Evolutionary conservation across 2,888 invertebrate species (phyloP).

Genomic region (Tinea trinotella): DNA sequence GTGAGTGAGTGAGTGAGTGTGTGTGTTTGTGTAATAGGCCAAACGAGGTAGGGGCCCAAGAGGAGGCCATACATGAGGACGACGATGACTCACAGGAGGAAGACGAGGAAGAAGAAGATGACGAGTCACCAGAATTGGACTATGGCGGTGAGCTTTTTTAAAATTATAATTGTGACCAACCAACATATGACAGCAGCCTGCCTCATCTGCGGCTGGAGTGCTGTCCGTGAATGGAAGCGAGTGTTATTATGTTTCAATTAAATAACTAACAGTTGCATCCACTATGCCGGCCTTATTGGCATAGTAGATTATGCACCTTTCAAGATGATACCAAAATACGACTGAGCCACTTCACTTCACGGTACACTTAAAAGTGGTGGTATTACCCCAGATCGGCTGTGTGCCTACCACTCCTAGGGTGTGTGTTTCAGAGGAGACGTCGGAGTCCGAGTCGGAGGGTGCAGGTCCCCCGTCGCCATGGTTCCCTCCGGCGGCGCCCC

Average conservation of each 20-base stretch:
- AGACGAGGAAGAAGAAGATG: conserved; percentile 75
- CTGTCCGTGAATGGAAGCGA: too few relatives aligned
- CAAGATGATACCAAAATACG: conserved; percentile 4
- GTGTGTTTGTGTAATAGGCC: conserved; percentile 81
- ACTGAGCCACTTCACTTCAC: too few relatives aligned
- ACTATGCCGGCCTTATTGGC: too few relatives aligned
- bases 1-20: conserved; percentile 85
- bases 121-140: not conserved
- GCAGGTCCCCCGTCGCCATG: not conserved
- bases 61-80: conserved; percentile 77
- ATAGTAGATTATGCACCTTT: conserved; percentile 29
- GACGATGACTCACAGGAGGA: conserved; percentile 84
- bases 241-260: too few relatives aligned
- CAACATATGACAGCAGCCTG: conserved; percentile 78
- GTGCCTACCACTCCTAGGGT: conserved; percentile 40
- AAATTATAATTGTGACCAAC: conserved; percentile 77
- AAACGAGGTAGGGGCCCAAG: conserved; percentile 78
- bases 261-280: too few relatives aligned
- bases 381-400: too few relatives aligned
- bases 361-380: too few relatives aligned
- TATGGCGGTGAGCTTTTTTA: conserved; percentile 66
- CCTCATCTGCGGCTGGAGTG: conserved; percentile 76
- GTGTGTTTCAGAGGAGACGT: conserved; percentile 84
- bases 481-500: conserved; percentile 24
- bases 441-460: conserved; percentile 43